These are phyloP conservation scores for Xenopus laevis DNA, from an alignment of 2,113 vertebrate species.

Conservation along the genomic window DNA sequence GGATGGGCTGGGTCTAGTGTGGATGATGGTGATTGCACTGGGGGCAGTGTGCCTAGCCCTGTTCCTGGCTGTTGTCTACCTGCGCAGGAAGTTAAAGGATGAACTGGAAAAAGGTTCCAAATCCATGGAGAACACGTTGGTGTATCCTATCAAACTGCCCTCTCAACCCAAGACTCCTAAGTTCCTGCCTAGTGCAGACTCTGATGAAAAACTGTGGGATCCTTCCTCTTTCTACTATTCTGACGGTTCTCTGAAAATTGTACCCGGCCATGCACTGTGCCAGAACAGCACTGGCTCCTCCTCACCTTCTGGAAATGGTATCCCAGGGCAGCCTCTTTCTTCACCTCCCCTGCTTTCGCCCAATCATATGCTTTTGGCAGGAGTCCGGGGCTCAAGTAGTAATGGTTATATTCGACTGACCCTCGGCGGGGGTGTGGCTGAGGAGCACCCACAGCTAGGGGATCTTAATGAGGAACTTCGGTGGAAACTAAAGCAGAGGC, in stretches of 20 bases:
- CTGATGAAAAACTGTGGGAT: conserved; percentile 89
- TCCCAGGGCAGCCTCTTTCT: conserved; percentile 88
- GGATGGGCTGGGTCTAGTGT: conserved; percentile 82
- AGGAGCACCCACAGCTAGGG: conserved; percentile 75
- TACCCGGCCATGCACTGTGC: conserved; percentile 85
- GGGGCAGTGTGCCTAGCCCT: conserved; percentile 80
- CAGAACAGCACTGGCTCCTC: conserved; percentile 69
- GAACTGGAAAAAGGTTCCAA: conserved; percentile 83
- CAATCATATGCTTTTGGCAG: conserved; percentile 85
- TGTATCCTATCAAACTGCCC: conserved; percentile 89
- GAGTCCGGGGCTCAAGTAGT: conserved; percentile 81
- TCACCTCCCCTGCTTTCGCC: conserved; percentile 70
- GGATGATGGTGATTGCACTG: conserved; percentile 87
- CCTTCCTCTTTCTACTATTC: conserved; percentile 92
- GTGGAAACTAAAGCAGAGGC: conserved; percentile 82
- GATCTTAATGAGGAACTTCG: conserved; percentile 70
- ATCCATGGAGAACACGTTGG: conserved; percentile 83
- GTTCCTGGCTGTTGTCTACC: conserved; percentile 76
- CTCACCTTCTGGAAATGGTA: conserved; percentile 67
- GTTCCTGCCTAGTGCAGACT: conserved; percentile 77
- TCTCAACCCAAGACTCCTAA: conserved; percentile 79
- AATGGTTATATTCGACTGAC: conserved; percentile 94
- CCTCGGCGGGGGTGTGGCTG: conserved; percentile 70
- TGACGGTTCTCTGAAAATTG: conserved; percentile 92
- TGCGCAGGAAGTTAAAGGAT: conserved; percentile 79